Evolutionary conservation across 2,888 invertebrate species (phyloP), one percentile per base, ranked within the genome.

Genomic region (Amiota minor): DNA sequence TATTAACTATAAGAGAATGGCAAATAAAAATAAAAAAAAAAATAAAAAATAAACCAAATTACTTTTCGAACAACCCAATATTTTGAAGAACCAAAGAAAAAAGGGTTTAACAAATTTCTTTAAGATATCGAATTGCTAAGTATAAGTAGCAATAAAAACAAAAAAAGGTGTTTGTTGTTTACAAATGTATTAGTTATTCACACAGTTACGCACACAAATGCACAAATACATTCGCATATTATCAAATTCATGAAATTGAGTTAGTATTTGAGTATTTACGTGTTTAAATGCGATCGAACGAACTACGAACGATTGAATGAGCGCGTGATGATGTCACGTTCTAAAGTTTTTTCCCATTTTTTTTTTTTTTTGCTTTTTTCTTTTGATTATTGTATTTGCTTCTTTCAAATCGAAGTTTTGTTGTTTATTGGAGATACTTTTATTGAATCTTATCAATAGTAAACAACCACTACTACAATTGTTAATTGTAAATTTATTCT

Each of bases 261-360:
- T 6, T 6, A 35, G 35, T 35, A 35, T 35, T 35, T 35, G 6
- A 35, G 35, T 35, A 35, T 35, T 68, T 68, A 68, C 67, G 67
- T 68, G 67, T 68, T 53, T 64, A 35, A 70, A 75, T 61, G 80
- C 77, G 80, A 53, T 16, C 35, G 35, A 35, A 35, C 35, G 35
- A 35, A 8, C 6, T 3, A 35, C 35, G 35, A 35, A 35, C 35
- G 35, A 35, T 3, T 35, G 35, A 35, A 35, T 14, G 56, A 83
- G 84, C 83, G 84, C 84, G 84, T 83, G 83, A 84, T 84, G 83
- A 84, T 84, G 83, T 84, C 83, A 84, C 83, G 82, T 85, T 85
- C 83, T 82, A 83, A 4, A 84, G 78, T 84, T 83, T 81, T 75
- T 79, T 79, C 82, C 76, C 75, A 77, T 82, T 81, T 84, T 79